These are phyloP conservation scores for Drosophila acutilabella DNA, from an alignment of 2,888 invertebrate genomes.

Conservation along the genomic window DNA sequence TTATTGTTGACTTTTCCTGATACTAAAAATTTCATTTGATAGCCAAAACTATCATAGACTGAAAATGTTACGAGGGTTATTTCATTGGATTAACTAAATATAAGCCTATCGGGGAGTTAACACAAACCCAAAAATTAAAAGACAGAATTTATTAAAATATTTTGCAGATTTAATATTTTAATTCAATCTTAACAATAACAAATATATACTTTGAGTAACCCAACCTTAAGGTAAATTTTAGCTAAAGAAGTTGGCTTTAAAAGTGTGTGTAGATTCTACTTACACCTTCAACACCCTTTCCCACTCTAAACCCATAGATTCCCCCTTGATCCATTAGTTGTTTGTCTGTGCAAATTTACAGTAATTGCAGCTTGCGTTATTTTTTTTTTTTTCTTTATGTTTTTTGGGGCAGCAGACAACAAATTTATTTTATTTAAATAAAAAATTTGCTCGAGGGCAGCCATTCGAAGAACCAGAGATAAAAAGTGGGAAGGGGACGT, in stretches of 20 bases:
- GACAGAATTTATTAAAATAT: too few species aligned
- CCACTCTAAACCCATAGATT: not conserved
- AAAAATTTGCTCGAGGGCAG: slow-evolving; percentile 73
- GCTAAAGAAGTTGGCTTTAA: not conserved
- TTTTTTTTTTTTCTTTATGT: slow-evolving; percentile 36
- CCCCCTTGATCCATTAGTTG: slow-evolving; percentile 27
- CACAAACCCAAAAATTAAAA: too few species aligned
- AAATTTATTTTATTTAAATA: slow-evolving; percentile 81
- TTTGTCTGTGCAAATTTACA: slow-evolving; percentile 67
- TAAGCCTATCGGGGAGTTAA: too few species aligned
- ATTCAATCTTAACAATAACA: too few species aligned
- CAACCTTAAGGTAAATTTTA: not conserved
- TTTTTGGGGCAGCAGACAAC: slow-evolving; percentile 53
- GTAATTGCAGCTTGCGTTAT: slow-evolving; percentile 68
- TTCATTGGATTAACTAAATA: too few species aligned
- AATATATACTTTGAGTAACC: too few species aligned
- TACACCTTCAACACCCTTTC: not conserved
- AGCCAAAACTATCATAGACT: too few species aligned
- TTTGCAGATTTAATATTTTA: too few species aligned
- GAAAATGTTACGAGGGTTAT: too few species aligned
- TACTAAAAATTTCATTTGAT: too few species aligned
- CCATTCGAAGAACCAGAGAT: slow-evolving; percentile 14
- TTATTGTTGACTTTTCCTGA: too few species aligned
- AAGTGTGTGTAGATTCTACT: not conserved
- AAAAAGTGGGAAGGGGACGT: not conserved